Evolutionary conservation across 2,113 vertebrate genomes (phyloP).

Genomic region (Pomatostomus ruficeps): DNA sequence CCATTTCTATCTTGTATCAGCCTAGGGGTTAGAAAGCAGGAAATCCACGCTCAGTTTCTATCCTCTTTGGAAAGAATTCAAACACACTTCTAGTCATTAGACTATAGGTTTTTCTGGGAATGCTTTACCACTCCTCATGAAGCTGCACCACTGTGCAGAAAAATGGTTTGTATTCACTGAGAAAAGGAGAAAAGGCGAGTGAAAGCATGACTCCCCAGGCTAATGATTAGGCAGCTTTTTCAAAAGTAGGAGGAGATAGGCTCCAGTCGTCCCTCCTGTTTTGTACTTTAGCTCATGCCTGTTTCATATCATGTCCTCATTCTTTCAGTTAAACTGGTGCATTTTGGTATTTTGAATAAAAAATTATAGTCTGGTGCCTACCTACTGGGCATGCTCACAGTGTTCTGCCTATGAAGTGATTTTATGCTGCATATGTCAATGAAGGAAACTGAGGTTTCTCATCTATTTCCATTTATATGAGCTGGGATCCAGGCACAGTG

Average conservation of each 20-base stretch:
- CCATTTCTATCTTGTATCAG: background rate
- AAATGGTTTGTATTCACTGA: slow-evolving; percentile 38
- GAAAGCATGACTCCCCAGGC: slow-evolving; percentile 28
- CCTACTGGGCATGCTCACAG: background rate
- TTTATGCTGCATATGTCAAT: slow-evolving; percentile 23
- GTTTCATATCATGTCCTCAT: slow-evolving; percentile 25
- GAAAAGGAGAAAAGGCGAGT: background rate
- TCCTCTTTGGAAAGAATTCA: slow-evolving; percentile 15
- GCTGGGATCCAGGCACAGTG: background rate
- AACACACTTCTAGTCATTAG: slow-evolving; percentile 30
- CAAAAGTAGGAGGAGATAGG: background rate
- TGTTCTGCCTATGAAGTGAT: background rate
- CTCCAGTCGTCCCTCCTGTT: slow-evolving; percentile 9
- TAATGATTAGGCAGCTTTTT: slow-evolving; percentile 40
- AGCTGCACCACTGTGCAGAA: slow-evolving; percentile 39
- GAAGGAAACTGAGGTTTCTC: background rate
- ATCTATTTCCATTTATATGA: background rate
- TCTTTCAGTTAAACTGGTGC: background rate
- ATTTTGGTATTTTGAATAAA: slow-evolving; percentile 32
- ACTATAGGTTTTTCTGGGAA: slow-evolving; percentile 26
- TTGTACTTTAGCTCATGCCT: slow-evolving; percentile 19
- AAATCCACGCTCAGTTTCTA: background rate
- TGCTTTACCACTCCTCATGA: background rate
- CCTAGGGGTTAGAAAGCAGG: background rate
- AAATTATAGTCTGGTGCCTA: background rate